Conservation (phyloP, 2,888 invertebrate species). For the Diarsia dahlii region DNA sequence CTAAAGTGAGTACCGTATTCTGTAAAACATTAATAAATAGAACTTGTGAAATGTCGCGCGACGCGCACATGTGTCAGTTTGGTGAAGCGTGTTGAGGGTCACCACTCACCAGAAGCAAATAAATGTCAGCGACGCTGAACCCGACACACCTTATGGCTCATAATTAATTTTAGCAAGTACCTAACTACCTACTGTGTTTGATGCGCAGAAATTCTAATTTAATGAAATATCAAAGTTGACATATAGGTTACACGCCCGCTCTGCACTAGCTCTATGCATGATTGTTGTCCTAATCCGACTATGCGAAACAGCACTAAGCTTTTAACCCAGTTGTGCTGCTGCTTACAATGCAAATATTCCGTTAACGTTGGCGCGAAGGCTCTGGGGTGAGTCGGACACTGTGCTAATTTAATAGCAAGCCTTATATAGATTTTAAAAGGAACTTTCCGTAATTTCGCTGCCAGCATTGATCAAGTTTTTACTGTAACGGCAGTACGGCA, state of each 20-base stretch:
- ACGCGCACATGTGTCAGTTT: constrained; percentile 35
- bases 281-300: constrained; percentile 64
- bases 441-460: constrained; percentile 49
- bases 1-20: constrained; percentile 29
- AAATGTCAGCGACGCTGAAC: constrained; percentile 50
- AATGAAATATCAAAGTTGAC: constrained; percentile 20
- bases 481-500: constrained; percentile 67
- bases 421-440: constrained; percentile 41
- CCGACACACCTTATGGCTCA: constrained; percentile 35
- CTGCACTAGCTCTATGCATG: constrained; percentile 58
- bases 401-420: constrained; percentile 64
- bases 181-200: constrained; percentile 18
- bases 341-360: constrained; percentile 80
- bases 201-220: constrained; percentile 20
- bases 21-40: constrained; percentile 48
- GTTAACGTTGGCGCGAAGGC: constrained; percentile 74
- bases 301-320: constrained; percentile 80
- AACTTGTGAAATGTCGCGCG: constrained; percentile 54
- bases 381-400: constrained; percentile 70
- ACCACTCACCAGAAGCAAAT: constrained; percentile 45
- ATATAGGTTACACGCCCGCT: constrained; percentile 20
- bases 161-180: constrained; percentile 52
- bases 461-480: constrained; percentile 61
- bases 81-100: constrained; percentile 44
- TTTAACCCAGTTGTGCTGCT: constrained; percentile 81